phyloP scores from a whole-genome alignment of 1,140 invertebrate species.

The Mylabris phalerata region DNA sequence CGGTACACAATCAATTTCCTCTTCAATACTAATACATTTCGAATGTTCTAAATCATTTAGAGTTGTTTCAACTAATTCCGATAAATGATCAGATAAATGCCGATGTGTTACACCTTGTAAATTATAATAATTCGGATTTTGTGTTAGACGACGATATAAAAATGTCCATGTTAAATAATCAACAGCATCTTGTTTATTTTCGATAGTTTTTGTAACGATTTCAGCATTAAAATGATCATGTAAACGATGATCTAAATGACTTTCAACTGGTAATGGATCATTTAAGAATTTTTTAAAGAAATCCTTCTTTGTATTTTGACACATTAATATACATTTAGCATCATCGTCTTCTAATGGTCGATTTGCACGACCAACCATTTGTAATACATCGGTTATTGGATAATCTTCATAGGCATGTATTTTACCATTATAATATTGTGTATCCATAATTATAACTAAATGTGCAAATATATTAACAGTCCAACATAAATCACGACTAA shows the following conservation, averaged over 20 bases:
- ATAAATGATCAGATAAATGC: constrained; percentile 96
- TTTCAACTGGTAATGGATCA: constrained; percentile 96
- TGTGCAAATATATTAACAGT: constrained; percentile 81
- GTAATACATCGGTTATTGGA: constrained; percentile 92
- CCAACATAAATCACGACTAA: constrained; percentile 87
- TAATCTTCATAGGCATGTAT: constrained; percentile 93
- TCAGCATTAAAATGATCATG: constrained; percentile 99
- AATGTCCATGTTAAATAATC: constrained; percentile 99
- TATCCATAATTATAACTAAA: constrained; percentile 96
- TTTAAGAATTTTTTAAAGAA: constrained; percentile 99
- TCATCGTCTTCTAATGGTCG: constrained; percentile 87
- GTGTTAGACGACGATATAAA: constrained; percentile 91
- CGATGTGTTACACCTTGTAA: constrained; percentile 93
- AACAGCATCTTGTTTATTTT: constrained; percentile 99
- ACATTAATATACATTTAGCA: constrained; percentile 94
- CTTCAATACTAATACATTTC: constrained; percentile 96
- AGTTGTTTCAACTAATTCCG: constrained; percentile 96
- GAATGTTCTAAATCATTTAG: constrained; percentile 93
- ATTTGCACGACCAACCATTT: constrained; percentile 94
- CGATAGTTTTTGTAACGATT: constrained; percentile 98
- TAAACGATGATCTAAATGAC: constrained; percentile 91
- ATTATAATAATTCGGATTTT: constrained; percentile 99
- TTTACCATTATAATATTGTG: constrained; percentile 96
- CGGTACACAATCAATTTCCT: constrained; percentile 94
- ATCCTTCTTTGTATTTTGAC: constrained; percentile 96